Base-by-base conservation (phyloP, 1,140 invertebrate species). In the Sycophila sp. region DNA sequence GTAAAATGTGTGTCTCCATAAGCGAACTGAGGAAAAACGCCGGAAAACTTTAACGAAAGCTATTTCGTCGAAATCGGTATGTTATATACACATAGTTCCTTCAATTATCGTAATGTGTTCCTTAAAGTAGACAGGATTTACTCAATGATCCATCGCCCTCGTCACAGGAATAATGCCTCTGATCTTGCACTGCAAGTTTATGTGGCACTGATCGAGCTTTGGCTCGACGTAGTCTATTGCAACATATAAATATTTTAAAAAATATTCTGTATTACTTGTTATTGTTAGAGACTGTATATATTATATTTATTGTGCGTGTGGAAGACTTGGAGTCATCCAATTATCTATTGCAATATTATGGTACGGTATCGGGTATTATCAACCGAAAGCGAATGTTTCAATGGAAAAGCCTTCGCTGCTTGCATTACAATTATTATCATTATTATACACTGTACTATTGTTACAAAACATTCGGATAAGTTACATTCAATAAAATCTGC, bases 31-130 rank as follows among this genome's bases (percentile, higher is more conserved):
- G 73, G 42, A 75, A 81, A 78, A 81, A 80, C 75, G 77, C 77
- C 81, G 78, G 79, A 81, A 81, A 80, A 77, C 38, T 71, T 76
- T 47, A 65, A 76, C 70, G 53, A 77, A 80, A 73, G 69, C 73
- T 8, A 67, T 76, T 69, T 73, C 73, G 74, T 80, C 73, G 71
- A 78, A 81, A 80, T 73, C 76, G 77, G 74, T 76, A 76, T 72
- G 22, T 75, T 75, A 73, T 75, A 66, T 73, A 68, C 64, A 76
- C 69, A 65, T 71, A 73, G 71, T 76, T 77, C 66, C 68, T 58
- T 80, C 66, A 82, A 81, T 79, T 78, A 82, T 81, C 73, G 76
- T 80, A 81, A 81, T 81, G 80, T 73, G 73, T 76, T 74, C 71
- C 74, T 78, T 69, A 83, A 83, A 82, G 75, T 82, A 81, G 78